phyloP scores from a whole-genome alignment of 2,797 vertebrate genomes.

The Myotis pilosus region DNA sequence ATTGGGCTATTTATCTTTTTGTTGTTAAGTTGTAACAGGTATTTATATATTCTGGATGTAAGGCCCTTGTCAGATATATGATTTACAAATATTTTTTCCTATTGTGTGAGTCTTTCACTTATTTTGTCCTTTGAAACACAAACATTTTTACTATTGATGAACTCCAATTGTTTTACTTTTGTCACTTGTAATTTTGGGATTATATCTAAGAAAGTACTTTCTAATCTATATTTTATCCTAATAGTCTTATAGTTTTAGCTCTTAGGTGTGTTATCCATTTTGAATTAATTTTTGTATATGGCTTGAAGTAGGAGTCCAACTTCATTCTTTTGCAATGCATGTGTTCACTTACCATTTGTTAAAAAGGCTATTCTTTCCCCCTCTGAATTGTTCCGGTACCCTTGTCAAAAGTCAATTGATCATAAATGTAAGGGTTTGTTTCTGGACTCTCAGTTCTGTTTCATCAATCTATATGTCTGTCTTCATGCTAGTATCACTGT shows the following conservation, averaged over 20 bases:
- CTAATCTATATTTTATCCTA: neutral
- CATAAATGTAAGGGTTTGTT: neutral
- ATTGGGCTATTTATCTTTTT: neutral
- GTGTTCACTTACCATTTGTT: neutral
- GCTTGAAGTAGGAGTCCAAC: neutral
- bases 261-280: neutral
- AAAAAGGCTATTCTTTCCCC: neutral
- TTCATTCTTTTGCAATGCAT: neutral
- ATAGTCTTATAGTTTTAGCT: neutral
- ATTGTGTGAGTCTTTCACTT: neutral
- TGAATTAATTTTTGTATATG: neutral
- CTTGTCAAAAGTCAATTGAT: neutral
- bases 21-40: neutral
- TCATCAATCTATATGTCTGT: neutral
- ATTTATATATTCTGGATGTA: neutral
- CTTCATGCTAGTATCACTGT: neutral
- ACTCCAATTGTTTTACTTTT: neutral
- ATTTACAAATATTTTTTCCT: neutral
- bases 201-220: neutral
- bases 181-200: neutral
- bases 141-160: neutral
- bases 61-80: neutral
- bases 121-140: neutral
- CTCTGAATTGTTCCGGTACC: neutral
- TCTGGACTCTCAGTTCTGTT: neutral